These are phyloP conservation scores for Notamacropus eugenii DNA, from an alignment of 2,797 vertebrate species.

Conservation along the genomic window DNA sequence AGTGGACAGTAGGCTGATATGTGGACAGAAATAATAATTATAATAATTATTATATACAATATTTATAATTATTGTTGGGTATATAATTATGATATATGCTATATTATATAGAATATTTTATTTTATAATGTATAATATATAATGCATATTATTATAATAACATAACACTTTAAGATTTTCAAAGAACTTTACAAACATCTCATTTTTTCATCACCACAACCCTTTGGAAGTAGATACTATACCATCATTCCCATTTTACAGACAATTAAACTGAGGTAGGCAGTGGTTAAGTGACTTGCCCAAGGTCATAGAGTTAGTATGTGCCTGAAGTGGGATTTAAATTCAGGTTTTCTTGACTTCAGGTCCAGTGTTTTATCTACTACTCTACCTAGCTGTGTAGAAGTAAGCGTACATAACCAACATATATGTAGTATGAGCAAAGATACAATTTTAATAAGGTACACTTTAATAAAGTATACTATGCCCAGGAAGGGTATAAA, in stretches of 20 bases:
- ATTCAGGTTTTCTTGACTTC: not conserved
- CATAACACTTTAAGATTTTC: not conserved
- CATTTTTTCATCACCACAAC: not conserved
- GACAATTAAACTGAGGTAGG: not conserved
- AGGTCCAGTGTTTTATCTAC: too few species aligned
- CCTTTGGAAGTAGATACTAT: not conserved
- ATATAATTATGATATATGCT: not conserved
- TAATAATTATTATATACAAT: not conserved
- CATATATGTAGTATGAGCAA: not conserved
- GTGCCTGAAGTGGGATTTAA: not conserved
- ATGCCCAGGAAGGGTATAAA: not conserved
- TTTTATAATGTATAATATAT: not conserved
- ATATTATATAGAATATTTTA: not conserved
- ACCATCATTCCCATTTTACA: not conserved
- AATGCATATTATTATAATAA: not conserved
- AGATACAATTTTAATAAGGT: not conserved
- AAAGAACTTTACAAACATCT: not conserved
- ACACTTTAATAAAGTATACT: not conserved
- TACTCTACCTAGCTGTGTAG: not conserved
- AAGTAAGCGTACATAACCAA: not conserved
- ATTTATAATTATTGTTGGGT: not conserved
- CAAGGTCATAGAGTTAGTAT: not conserved
- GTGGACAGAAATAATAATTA: conserved; percentile 14
- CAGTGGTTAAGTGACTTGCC: not conserved
- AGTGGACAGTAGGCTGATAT: not conserved